Conservation (phyloP, 1,140 invertebrate genomes). For the Bathynomus jamesi region DNA sequence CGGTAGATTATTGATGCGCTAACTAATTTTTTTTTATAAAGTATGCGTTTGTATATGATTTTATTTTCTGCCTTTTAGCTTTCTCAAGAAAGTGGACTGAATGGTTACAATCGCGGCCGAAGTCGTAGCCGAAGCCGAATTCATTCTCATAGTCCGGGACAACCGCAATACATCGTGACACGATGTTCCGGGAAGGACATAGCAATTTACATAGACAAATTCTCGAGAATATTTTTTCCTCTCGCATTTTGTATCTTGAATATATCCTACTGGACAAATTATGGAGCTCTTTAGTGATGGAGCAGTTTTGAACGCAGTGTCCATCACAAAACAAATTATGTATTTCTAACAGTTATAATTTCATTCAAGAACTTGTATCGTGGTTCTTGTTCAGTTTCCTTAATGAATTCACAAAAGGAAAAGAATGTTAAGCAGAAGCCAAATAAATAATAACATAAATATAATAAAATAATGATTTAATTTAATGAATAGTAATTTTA, state of each 20-base stretch:
- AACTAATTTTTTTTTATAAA: background rate
- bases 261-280: conserved; percentile 69
- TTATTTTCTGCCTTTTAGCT: conserved; percentile 9
- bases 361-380: too few relatives aligned
- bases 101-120: conserved; percentile 41
- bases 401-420: too few relatives aligned
- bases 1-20: conserved; percentile 42
- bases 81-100: conserved; percentile 34
- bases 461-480: too few relatives aligned
- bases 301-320: too few relatives aligned
- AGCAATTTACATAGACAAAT: conserved; percentile 74
- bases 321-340: too few relatives aligned
- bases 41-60: background rate
- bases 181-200: conserved; percentile 75
- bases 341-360: too few relatives aligned
- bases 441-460: too few relatives aligned
- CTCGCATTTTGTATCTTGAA: conserved; percentile 66
- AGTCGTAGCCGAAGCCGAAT: conserved; percentile 30
- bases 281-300: conserved; percentile 44
- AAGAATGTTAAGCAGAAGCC: too few relatives aligned
- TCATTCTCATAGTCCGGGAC: conserved; percentile 34
- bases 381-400: too few relatives aligned
- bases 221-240: conserved; percentile 65
- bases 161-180: conserved; percentile 66
- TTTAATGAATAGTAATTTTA: too few relatives aligned